Conservation (phyloP, 2,888 invertebrate genomes). For the Tenthredo scrophulariae region DNA sequence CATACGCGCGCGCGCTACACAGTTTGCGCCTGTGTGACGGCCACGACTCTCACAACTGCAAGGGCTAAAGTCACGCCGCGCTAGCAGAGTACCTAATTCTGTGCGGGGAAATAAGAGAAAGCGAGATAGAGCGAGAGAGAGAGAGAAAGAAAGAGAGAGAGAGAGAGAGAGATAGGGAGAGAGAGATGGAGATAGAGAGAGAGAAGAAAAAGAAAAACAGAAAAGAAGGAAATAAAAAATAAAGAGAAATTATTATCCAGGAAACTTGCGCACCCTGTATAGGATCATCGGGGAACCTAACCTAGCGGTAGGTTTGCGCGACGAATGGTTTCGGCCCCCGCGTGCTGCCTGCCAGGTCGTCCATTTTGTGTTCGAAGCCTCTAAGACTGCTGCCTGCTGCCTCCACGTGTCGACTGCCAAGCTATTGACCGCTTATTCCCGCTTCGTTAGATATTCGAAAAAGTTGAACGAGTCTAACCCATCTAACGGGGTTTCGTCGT, state of each 20-base stretch:
- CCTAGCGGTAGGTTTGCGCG: slow-evolving; percentile 46
- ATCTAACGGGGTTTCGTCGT: not conserved
- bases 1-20: slow-evolving; percentile 18
- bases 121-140: not conserved
- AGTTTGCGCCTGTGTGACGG: slow-evolving; percentile 35
- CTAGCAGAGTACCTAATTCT: slow-evolving; percentile 41
- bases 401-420: slow-evolving; percentile 53
- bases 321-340: slow-evolving; percentile 48
- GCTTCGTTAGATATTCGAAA: slow-evolving; percentile 34
- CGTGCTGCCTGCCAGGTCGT: slow-evolving; percentile 46
- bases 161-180: not conserved
- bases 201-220: not conserved
- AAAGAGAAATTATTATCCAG: slow-evolving; percentile 32
- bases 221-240: not conserved
- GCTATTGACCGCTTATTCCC: slow-evolving; percentile 53
- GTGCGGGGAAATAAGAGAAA: not conserved
- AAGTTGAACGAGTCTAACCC: slow-evolving; percentile 8
- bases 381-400: slow-evolving; percentile 52
- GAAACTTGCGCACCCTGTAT: slow-evolving; percentile 12
- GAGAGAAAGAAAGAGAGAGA: not conserved
- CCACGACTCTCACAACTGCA: slow-evolving; percentile 42
- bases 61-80: slow-evolving; percentile 52
- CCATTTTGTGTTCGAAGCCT: slow-evolving; percentile 54
- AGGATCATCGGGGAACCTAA: slow-evolving; percentile 43
- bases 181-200: not conserved